phyloP scores from a whole-genome alignment of 2,888 invertebrate genomes.

The Plebejus argus region DNA sequence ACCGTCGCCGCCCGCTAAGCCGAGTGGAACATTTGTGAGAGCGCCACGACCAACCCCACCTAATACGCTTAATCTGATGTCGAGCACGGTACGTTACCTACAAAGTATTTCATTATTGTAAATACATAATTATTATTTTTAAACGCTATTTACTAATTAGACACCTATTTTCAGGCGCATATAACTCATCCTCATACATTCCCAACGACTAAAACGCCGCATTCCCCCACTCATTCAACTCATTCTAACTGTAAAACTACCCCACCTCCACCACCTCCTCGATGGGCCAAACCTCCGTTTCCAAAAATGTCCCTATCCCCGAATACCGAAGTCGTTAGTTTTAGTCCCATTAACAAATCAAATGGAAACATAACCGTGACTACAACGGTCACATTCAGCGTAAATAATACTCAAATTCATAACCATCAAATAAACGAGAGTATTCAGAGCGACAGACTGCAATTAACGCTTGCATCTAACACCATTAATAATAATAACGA shows the following conservation, averaged over 20 bases:
- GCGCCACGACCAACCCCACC: constrained; percentile 90
- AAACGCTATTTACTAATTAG: constrained; percentile 45
- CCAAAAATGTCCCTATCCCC: constrained; percentile 74
- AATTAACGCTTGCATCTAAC: constrained; percentile 79
- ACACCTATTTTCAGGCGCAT: constrained; percentile 78
- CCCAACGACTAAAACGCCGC: constrained; percentile 65
- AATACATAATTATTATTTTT: constrained; percentile 28
- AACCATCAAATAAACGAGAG: constrained; percentile 77
- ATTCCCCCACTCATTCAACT: constrained; percentile 66
- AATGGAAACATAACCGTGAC: constrained; percentile 90
- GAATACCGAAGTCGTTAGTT: constrained; percentile 66
- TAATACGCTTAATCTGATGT: constrained; percentile 88
- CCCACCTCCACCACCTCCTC: constrained; percentile 91
- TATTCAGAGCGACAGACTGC: constrained; percentile 72
- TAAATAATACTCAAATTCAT: constrained; percentile 81
- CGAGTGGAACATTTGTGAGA: constrained; percentile 74
- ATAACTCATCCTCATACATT: constrained; percentile 79
- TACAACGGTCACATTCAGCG: constrained; percentile 92
- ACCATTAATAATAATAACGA: constrained; percentile 69
- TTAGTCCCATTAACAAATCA: constrained; percentile 72
- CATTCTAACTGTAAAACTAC: constrained; percentile 74
- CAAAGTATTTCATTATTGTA: constrained; percentile 31
- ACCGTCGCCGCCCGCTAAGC: constrained; percentile 77
- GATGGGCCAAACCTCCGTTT: constrained; percentile 90
- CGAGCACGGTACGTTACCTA: constrained; percentile 72